These are phyloP conservation scores for Lithosia quadra DNA, from an alignment of 2,888 invertebrate species.

Conservation along the genomic window DNA sequence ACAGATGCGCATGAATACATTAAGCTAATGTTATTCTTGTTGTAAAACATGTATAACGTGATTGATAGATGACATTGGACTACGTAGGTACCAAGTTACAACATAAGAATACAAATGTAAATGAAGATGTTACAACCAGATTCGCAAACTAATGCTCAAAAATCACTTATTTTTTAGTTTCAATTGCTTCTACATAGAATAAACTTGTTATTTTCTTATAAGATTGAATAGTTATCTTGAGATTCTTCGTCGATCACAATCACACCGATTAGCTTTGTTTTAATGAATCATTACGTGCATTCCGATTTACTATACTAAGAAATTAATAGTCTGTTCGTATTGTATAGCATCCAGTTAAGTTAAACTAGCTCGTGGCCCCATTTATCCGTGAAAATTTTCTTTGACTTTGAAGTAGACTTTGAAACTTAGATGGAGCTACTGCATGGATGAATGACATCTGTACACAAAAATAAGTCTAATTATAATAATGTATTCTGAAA, in stretches of 20 bases:
- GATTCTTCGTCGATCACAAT: background rate
- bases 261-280: background rate
- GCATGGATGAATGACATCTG: background rate
- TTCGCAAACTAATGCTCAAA: conserved; percentile 32
- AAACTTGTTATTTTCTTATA: background rate
- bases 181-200: background rate
- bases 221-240: background rate
- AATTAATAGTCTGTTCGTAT: background rate
- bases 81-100: conserved; percentile 55
- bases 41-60: conserved; percentile 61
- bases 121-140: conserved; percentile 53
- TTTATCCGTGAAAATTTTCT: too few species aligned
- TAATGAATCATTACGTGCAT: background rate
- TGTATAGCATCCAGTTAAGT: background rate
- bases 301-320: background rate
- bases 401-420: background rate
- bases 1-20: conserved; percentile 21
- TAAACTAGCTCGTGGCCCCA: background rate
- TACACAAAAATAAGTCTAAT: background rate
- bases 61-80: conserved; percentile 70
- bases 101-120: conserved; percentile 61
- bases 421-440: background rate
- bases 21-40: conserved; percentile 63
- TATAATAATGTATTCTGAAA: too few species aligned
- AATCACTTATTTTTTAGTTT: conserved; percentile 28